Percentiles rank a stretch among this genome's conserved stretches.
Evolutionary conservation across 2,113 vertebrate genomes (phyloP).

Genomic region (Oophaga pumilio): DNA sequence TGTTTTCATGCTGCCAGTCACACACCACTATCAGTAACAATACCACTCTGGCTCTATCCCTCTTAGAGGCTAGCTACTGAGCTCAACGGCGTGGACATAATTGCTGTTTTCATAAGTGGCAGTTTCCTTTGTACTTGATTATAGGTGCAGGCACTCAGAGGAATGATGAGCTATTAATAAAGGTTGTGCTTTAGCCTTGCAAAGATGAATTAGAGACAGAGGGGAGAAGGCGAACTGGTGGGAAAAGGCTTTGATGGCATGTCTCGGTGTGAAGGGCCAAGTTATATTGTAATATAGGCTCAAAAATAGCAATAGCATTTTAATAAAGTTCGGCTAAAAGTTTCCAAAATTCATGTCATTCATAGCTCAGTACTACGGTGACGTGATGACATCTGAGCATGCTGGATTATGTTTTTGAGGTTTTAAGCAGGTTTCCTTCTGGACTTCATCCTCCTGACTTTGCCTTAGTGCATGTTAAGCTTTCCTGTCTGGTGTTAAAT

Average conservation of each 20-base stretch:
- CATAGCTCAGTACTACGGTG: not conserved
- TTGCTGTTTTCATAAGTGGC: slow-evolving; percentile 38
- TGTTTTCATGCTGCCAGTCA: not conserved
- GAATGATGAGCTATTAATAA: slow-evolving; percentile 53
- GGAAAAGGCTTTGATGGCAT: not conserved
- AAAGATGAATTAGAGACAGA: slow-evolving; percentile 22
- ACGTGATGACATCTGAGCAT: not conserved
- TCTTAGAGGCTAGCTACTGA: slow-evolving; percentile 1
- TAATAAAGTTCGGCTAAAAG: not conserved
- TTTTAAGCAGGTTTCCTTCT: not conserved
- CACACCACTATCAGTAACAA: not conserved
- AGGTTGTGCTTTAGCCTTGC: not conserved
- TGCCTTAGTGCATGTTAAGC: slow-evolving; percentile 23
- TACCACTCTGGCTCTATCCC: not conserved
- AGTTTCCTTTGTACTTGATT: slow-evolving; percentile 44
- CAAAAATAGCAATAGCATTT: not conserved
- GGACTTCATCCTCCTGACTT: not conserved
- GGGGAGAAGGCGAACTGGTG: not conserved
- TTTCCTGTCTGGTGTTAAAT: slow-evolving; percentile 20
- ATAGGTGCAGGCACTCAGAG: slow-evolving; percentile 32
- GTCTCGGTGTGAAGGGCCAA: not conserved
- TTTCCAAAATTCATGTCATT: not conserved
- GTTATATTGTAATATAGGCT: not conserved
- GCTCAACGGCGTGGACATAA: slow-evolving; percentile 40
- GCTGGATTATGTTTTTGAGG: not conserved